Base-by-base conservation (phyloP, 2,888 invertebrate genomes). In the Amphiduros pacificus region DNA sequence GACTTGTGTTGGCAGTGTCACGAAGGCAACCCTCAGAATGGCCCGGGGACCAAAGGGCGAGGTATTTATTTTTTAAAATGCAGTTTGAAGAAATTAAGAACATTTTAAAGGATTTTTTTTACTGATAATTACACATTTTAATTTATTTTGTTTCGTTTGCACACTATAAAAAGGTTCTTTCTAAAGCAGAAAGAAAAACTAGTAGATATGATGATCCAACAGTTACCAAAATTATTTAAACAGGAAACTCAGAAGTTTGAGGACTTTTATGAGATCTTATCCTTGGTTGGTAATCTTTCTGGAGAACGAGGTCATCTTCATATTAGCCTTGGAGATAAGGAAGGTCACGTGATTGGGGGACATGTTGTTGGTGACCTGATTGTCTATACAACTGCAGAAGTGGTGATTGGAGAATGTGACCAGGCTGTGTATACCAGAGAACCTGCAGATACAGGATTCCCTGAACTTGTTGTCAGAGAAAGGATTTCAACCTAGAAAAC, bases 301-400 rank as follows among this genome's bases (percentile, higher is more conserved):
- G 80, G 74, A 14, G 73, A 77, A 44, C 76, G 74, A 2, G 77
- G 75, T 22, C 84, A 84, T 67, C 74, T 84, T 2, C 84, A 84
- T 68, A 73, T 78, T 2, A 74, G 77, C 17, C 72, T 84, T 32
- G 79, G 80, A 55, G 77, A 81, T 60, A 66, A 65, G 29, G 69
- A 79, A 29, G 84, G 84, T 0, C 61, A 71, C 5, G 80, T 82
- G 26, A 65, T 83, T 50, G 80, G 81, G 9, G 84, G 84, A 52
- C 83, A 84, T 67, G 79, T 83, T 17, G 68, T 82, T 1, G 80
- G 81, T 2, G 76, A 81, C 62, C 61, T 82, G 57, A 69, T 74
- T 50, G 77, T 84, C 1, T 75, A 76, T 66, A 84, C 83, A 2
- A 84, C 84, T n/a, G 83, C 82, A 9, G 83, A 84, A 64, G 72